phyloP scores from a whole-genome alignment of 2,113 vertebrate species.

The Lynx canadensis region DNA sequence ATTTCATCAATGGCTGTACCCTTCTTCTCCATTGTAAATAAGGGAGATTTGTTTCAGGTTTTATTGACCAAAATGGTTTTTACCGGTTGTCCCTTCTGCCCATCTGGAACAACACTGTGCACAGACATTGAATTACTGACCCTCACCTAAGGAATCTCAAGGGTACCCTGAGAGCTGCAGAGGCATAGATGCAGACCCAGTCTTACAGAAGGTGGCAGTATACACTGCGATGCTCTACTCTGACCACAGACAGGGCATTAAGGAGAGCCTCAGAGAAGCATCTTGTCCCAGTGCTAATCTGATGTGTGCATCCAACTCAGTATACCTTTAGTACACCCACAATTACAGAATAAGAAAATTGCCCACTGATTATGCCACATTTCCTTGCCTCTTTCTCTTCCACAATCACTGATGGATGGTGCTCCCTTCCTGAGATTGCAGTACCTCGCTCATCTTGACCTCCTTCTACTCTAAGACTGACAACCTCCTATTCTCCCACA shows the following conservation, averaged over 20 bases:
- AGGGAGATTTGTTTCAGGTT: background rate
- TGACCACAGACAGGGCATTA: accelerated
- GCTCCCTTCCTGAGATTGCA: background rate
- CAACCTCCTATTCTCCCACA: background rate
- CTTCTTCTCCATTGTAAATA: background rate
- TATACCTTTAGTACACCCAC: background rate
- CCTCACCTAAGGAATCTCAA: background rate
- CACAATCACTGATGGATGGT: accelerated
- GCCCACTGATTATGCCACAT: background rate
- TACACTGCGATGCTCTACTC: too few relatives aligned
- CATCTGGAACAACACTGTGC: background rate
- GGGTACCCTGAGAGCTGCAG: background rate
- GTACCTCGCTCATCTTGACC: background rate
- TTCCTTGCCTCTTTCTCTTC: background rate
- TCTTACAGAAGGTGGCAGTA: accelerated
- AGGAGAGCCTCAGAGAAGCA: background rate
- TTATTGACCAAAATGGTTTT: background rate
- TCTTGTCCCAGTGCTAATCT: background rate
- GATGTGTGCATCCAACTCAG: background rate
- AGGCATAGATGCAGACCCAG: background rate
- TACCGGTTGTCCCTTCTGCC: background rate
- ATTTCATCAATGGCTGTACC: background rate
- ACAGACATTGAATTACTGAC: background rate
- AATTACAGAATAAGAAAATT: background rate
- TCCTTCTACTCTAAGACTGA: background rate